Conservation (phyloP, 2,797 vertebrate genomes). For the Thaleichthys pacificus region DNA sequence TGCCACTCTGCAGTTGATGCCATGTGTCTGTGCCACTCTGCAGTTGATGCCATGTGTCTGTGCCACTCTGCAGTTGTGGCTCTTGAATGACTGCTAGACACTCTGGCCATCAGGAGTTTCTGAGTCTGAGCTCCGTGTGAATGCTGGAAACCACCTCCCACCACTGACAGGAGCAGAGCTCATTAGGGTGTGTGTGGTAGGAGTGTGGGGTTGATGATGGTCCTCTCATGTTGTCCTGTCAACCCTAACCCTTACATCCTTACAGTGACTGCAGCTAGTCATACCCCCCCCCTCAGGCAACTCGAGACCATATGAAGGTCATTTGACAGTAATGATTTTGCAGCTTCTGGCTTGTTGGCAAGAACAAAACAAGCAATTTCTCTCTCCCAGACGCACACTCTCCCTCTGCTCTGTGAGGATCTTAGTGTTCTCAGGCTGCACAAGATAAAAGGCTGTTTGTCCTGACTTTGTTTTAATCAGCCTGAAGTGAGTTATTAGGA, state of each 20-base stretch:
- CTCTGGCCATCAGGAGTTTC: too few species aligned
- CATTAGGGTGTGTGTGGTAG: background rate
- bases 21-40: too few species aligned
- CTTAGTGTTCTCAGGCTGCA: conserved; percentile 35
- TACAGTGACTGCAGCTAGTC: background rate
- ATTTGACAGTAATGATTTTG: conserved; percentile 67
- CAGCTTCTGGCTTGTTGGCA: conserved; percentile 52
- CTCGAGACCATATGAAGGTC: conserved; percentile 65
- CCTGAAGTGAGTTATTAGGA: conserved; percentile 30
- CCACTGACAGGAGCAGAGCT: background rate
- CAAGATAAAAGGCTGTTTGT: conserved; percentile 16
- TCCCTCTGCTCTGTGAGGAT: conserved; percentile 25
- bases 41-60: too few species aligned
- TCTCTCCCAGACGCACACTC: conserved; percentile 35
- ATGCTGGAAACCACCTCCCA: too few species aligned
- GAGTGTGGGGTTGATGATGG: too few species aligned
- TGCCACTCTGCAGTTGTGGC: too few species aligned
- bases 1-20: too few species aligned
- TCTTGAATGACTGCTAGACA: too few species aligned
- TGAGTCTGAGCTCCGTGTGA: too few species aligned
- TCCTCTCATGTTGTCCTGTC: too few species aligned
- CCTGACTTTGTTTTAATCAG: conserved; percentile 29
- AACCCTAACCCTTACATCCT: background rate
- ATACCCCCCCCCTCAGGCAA: conserved; percentile 42
- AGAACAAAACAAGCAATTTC: conserved; percentile 38